Evolutionary conservation across 1,140 invertebrate species (phyloP), one percentile per base, ranked within the genome.

Genomic region (Tribolium madens): DNA sequence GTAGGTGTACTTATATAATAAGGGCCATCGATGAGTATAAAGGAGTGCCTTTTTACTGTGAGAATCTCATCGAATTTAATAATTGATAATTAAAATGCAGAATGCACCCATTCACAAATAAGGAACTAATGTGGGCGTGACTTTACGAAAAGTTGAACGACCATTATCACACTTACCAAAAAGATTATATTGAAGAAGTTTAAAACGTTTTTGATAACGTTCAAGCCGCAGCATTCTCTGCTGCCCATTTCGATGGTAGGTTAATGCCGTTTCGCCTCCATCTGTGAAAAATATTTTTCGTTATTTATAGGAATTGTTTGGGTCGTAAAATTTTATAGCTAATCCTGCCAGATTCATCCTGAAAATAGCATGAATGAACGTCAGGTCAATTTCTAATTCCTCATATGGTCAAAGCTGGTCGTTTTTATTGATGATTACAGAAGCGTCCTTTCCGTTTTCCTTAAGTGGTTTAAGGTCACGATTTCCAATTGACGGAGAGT

Each of bases 111-210:
- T 33, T 64, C 2, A 64, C 57, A 64, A 64, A 64, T 64, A 64
- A 33, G 57, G 57, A 64, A 26, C 26, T 64, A 64, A 64, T 42
- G 57, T 64, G 26, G 57, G 57, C 57, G 57, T 64, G 57, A 64
- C 57, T 17, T 57, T 33, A 12, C 6, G 31, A 64, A 21, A 64
- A 64, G 57, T 64, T 64, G 57, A 64, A 64, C 57, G 57, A 69
- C 57, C 57, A 64, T 64, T 64, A 64, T 64, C 57, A 80, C 81
- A 90, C 91, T 92, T 87, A 95, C 93, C 87, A 94, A 88, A 81
- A 94, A 91, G 50, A 94, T 90, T 47, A 93, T 90, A 82, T 94
- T 94, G 88, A 93, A 94, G 81, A 94, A 92, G 85, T 93, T 91
- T 31, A 94, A 88, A 77, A 94, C 91, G 81, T 93, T 93, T 87